phyloP scores from a whole-genome alignment of 2,113 vertebrate species.

The Raphicerus campestris region DNA sequence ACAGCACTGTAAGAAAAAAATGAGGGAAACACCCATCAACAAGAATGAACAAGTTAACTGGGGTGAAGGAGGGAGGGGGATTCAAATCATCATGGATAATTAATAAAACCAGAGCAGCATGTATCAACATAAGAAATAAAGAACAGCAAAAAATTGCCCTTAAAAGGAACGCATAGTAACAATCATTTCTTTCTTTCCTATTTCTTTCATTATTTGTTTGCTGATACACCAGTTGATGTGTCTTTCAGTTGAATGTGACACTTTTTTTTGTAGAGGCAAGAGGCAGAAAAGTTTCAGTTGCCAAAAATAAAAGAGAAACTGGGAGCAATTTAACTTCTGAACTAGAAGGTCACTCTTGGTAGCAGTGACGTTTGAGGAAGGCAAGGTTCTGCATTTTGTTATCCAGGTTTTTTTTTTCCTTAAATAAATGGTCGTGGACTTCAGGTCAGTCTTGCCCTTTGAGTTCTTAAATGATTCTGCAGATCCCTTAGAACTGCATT shows the following conservation, averaged over 20 bases:
- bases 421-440: neutral
- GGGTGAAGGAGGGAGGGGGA: neutral
- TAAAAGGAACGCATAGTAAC: neutral
- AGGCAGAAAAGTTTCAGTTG: constrained; percentile 17
- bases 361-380: neutral
- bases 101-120: neutral
- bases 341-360: neutral
- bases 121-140: neutral
- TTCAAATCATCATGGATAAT: constrained; percentile 1
- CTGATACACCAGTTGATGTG: neutral
- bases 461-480: neutral
- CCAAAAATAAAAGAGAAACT: neutral
- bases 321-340: neutral
- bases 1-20: neutral
- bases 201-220: constrained; percentile 34
- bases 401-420: neutral
- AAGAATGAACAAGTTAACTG: neutral
- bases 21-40: neutral
- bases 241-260: neutral
- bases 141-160: neutral
- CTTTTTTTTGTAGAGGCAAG: neutral
- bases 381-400: neutral
- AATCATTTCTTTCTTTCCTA: neutral
- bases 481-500: neutral
- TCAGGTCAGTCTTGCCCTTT: neutral